These are phyloP conservation scores for Myanophis thanlyinensis DNA, from an alignment of 2,113 vertebrate genomes.

Conservation along the genomic window DNA sequence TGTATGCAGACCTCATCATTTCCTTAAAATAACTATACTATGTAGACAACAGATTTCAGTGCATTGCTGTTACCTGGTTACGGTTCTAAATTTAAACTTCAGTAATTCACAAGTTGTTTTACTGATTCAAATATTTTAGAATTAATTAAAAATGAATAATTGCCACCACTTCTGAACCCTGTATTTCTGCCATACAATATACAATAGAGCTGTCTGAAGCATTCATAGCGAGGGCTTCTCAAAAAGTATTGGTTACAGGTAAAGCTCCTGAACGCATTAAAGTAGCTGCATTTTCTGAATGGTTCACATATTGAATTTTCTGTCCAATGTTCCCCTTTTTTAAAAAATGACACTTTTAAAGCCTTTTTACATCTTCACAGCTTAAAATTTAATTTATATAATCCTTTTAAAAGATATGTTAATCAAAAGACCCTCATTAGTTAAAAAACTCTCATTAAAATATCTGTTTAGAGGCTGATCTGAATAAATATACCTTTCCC, in stretches of 20 bases:
- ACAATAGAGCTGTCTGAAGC: not conserved
- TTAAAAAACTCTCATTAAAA: not conserved
- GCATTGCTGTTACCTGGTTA: not conserved
- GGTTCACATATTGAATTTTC: not conserved
- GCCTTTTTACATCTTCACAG: not conserved
- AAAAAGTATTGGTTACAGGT: not conserved
- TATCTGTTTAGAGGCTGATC: not conserved
- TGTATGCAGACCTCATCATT: slow-evolving; percentile 6
- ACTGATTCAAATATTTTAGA: not conserved
- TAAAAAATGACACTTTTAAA: not conserved
- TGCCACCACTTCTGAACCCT: not conserved
- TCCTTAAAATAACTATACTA: slow-evolving; percentile 6
- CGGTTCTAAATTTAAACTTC: not conserved
- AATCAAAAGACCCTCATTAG: not conserved
- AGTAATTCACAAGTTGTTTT: not conserved
- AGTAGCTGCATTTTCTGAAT: not conserved
- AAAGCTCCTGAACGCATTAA: not conserved
- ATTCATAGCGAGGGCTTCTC: not conserved
- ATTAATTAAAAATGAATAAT: slow-evolving; percentile 34
- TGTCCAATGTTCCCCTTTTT: not conserved
- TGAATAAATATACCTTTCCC: not conserved
- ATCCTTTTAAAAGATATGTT: not conserved
- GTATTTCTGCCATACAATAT: not conserved
- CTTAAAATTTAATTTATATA: not conserved
- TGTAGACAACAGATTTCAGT: not conserved